Percentiles rank a stretch among this genome's conserved stretches.
Conservation (phyloP, 2,113 vertebrate species). For the Mastomys natalensis region DNA sequence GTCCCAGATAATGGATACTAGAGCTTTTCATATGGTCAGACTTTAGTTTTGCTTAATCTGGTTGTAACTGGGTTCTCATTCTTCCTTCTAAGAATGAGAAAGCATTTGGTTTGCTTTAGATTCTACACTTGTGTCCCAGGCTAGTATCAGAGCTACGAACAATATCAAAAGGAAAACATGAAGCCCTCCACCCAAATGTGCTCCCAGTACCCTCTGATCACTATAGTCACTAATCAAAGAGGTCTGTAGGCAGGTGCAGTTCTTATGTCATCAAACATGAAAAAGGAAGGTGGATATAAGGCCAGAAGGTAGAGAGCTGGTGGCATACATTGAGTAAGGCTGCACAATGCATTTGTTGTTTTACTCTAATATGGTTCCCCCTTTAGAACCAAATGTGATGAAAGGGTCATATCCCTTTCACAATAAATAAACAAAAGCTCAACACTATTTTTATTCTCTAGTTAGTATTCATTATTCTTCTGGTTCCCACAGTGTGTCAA, state of each 20-base stretch:
- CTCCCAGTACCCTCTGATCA: not conserved
- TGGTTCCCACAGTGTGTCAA: not conserved
- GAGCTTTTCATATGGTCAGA: not conserved
- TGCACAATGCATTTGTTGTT: not conserved
- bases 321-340: not conserved
- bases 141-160: not conserved
- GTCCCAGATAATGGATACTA: not conserved
- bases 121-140: not conserved
- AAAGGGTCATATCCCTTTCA: not conserved
- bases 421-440: not conserved
- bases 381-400: not conserved
- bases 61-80: not conserved
- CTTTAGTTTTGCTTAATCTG: not conserved
- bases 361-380: not conserved
- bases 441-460: not conserved
- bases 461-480: not conserved
- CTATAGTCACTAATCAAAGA: not conserved
- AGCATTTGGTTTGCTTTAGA: not conserved
- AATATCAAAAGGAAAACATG: not conserved
- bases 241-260: not conserved
- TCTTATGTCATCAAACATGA: not conserved
- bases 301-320: not conserved
- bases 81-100: not conserved
- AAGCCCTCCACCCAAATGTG: not conserved
- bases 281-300: not conserved